Evolutionary conservation across 1,140 invertebrate species (phyloP).

Genomic region (Trigoniulus corallinus): DNA sequence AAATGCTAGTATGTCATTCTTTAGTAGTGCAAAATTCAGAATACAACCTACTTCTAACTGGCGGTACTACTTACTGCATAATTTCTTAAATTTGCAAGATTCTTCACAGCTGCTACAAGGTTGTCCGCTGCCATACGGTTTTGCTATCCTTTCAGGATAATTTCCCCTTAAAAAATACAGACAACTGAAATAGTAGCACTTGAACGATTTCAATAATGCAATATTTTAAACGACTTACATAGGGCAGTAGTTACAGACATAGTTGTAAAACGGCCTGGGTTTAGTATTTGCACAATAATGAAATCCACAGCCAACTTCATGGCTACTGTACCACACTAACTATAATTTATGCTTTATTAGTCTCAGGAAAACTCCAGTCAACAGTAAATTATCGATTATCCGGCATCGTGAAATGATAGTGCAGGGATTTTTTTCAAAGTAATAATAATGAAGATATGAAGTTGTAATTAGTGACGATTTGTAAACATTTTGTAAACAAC

Average conservation of each 20-base stretch:
- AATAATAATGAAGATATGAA: too few species aligned
- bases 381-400: neutral
- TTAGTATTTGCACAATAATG: constrained; percentile 41
- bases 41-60: too few species aligned
- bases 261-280: constrained; percentile 51
- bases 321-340: constrained; percentile 53
- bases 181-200: neutral
- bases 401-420: too few species aligned
- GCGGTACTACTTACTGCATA: constrained; percentile 41
- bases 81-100: constrained; percentile 39
- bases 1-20: too few species aligned
- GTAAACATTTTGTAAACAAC: too few species aligned
- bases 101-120: constrained; percentile 44
- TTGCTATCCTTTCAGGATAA: constrained; percentile 36
- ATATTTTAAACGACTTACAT: constrained; percentile 37
- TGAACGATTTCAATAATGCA: neutral
- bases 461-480: too few species aligned
- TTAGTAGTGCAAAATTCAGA: too few species aligned
- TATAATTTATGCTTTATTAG: too few species aligned
- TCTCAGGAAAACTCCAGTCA: neutral
- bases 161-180: constrained; percentile 43
- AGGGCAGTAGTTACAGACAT: constrained; percentile 76
- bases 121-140: constrained; percentile 44
- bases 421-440: too few species aligned
- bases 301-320: constrained; percentile 59